Evolutionary conservation across 2,113 vertebrate species (phyloP).

Genomic region (Brachirus orientalis): DNA sequence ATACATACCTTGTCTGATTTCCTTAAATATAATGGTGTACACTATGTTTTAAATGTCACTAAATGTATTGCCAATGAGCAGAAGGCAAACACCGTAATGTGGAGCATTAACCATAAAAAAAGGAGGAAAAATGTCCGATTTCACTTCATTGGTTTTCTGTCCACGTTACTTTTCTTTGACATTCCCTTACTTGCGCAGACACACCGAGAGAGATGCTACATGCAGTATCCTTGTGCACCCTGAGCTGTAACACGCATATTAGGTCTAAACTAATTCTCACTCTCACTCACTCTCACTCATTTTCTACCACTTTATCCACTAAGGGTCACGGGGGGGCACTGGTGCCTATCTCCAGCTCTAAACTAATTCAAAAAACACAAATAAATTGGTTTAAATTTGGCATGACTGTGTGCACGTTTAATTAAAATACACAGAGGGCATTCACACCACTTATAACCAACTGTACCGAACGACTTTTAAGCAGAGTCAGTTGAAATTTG

Average conservation of each 20-base stretch:
- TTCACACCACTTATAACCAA: not conserved
- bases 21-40: not conserved
- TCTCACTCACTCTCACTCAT: no score
- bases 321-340: no score
- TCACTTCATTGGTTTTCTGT: conserved; percentile 64
- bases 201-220: conserved; percentile 28
- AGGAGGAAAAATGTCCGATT: conserved; percentile 34
- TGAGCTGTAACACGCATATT: conserved; percentile 31
- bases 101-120: conserved; percentile 38
- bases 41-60: conserved; percentile 63
- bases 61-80: conserved; percentile 59
- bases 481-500: no score
- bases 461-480: no score
- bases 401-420: not conserved
- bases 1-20: conserved; percentile 5
- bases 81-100: conserved; percentile 44
- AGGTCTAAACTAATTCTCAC: conserved; percentile 3
- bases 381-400: conserved; percentile 26
- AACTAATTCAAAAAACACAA: conserved; percentile 27
- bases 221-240: conserved; percentile 25
- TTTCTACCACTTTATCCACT: no score
- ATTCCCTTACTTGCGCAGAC: conserved; percentile 27
- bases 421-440: conserved; percentile 19
- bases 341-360: no score
- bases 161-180: conserved; percentile 52